A percentile compares a stretch with the other conserved stretches of the same genome.
Evolutionary conservation across 1,140 invertebrate genomes (phyloP).

Genomic region (Pseudomyrmex pallidus): DNA sequence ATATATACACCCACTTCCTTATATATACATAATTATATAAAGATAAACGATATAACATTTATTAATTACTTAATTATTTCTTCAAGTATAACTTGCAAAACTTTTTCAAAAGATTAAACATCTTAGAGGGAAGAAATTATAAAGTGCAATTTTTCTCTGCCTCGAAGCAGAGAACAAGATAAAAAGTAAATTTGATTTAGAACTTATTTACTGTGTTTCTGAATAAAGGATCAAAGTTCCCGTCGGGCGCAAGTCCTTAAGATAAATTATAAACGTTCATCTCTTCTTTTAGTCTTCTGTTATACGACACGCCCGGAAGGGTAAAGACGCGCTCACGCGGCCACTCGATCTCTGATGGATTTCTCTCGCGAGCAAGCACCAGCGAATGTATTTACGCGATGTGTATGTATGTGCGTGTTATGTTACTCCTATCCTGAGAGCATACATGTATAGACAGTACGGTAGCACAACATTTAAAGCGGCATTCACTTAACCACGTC

Average conservation of each 20-base stretch:
- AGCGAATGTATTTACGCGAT: constrained; percentile 3
- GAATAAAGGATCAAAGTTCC: constrained; percentile 29
- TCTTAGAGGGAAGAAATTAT: constrained; percentile 8
- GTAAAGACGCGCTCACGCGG: not conserved
- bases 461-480: constrained; percentile 44
- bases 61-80: constrained; percentile 17
- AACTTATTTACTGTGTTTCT: constrained; percentile 44
- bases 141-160: constrained; percentile 32
- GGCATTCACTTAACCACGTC: constrained; percentile 50
- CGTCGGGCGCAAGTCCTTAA: not conserved
- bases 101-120: constrained; percentile 2
- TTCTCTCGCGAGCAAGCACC: not conserved
- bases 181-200: constrained; percentile 28
- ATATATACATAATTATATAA: no score
- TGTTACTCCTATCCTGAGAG: no score
- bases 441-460: not conserved
- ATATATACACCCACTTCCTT: not conserved
- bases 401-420: not conserved
- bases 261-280: constrained; percentile 24
- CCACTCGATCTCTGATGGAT: not conserved
- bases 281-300: not conserved
- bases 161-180: not conserved
- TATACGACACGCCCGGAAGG: no score
- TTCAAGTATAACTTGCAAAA: not conserved
- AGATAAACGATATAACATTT: not conserved